A percentile compares a stretch with the other conserved stretches of the same genome.
Evolutionary conservation across 2,113 vertebrate species (phyloP).

Genomic region (Ctenodactylus gundi): DNA sequence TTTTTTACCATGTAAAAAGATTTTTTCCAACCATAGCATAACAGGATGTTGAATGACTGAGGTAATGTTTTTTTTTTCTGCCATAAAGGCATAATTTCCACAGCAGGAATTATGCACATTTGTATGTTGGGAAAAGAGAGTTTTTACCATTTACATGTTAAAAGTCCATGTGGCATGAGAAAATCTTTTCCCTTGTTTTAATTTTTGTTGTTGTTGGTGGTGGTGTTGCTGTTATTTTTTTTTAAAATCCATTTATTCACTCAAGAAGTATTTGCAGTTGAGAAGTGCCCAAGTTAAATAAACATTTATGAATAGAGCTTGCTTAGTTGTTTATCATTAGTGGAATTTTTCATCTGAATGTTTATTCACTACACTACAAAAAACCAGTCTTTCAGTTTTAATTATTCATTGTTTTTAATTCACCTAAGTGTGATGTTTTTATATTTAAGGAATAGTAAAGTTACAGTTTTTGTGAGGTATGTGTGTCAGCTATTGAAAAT

Average conservation of each 20-base stretch:
- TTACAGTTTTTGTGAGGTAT: constrained; percentile 78
- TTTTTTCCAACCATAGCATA: constrained; percentile 77
- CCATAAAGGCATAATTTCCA: constrained; percentile 67
- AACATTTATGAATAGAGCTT: constrained; percentile 73
- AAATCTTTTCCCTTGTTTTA: constrained; percentile 78
- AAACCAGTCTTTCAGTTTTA: constrained; percentile 75
- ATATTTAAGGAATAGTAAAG: constrained; percentile 78
- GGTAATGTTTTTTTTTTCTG: constrained; percentile 69
- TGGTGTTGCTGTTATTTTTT: constrained; percentile 51
- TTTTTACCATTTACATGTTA: constrained; percentile 71
- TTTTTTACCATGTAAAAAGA: constrained; percentile 75
- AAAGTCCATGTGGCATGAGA: constrained; percentile 78
- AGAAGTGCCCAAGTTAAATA: constrained; percentile 64
- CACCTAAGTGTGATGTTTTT: constrained; percentile 79
- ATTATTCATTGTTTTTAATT: constrained; percentile 80
- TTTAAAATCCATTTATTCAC: constrained; percentile 57
- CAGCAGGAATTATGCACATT: constrained; percentile 69
- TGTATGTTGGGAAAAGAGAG: constrained; percentile 72
- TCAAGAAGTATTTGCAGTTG: constrained; percentile 74
- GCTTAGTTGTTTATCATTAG: constrained; percentile 58
- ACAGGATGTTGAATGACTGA: constrained; percentile 71
- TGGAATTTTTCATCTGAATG: constrained; percentile 75
- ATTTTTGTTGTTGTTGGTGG: constrained; percentile 54
- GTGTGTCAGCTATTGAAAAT: constrained; percentile 73
- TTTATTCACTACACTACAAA: constrained; percentile 79